Evolutionary conservation across 2,797 vertebrate genomes (phyloP).

Genomic region (Tauraco hartlaubi): DNA sequence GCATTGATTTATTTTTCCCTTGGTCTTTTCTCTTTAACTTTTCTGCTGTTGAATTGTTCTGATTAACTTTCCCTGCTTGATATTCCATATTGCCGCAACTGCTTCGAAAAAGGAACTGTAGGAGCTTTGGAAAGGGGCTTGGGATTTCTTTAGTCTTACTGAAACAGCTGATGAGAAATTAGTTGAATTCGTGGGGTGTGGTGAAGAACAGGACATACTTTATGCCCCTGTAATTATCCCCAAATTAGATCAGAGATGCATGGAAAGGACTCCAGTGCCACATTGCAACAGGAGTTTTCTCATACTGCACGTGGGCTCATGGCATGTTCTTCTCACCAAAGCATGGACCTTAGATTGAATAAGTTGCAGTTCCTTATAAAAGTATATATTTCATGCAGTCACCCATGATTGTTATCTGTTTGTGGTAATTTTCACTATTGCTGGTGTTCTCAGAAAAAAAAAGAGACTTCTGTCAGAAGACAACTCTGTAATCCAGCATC

Average conservation of each 20-base stretch:
- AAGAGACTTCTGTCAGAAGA: neutral
- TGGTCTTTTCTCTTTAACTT: conserved; percentile 52
- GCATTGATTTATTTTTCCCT: conserved; percentile 44
- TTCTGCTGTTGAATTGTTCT: conserved; percentile 40
- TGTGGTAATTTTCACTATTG: neutral
- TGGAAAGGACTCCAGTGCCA: neutral
- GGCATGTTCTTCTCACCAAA: neutral
- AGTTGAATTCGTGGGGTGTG: neutral
- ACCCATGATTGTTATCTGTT: neutral
- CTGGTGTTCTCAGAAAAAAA: neutral
- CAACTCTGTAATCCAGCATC: neutral
- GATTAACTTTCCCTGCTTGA: conserved; percentile 40
- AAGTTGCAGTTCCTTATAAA: neutral
- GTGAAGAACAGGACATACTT: neutral
- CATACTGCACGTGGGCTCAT: neutral
- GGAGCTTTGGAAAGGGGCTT: neutral
- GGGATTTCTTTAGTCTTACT: neutral
- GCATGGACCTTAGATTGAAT: neutral
- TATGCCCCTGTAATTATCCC: neutral
- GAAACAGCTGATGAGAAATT: neutral
- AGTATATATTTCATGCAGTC: neutral
- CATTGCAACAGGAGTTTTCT: neutral
- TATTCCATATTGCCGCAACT: neutral
- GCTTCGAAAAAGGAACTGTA: neutral
- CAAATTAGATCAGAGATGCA: neutral